Base-by-base conservation (phyloP, 2,888 invertebrate species). In the Byasa hedistus region DNA sequence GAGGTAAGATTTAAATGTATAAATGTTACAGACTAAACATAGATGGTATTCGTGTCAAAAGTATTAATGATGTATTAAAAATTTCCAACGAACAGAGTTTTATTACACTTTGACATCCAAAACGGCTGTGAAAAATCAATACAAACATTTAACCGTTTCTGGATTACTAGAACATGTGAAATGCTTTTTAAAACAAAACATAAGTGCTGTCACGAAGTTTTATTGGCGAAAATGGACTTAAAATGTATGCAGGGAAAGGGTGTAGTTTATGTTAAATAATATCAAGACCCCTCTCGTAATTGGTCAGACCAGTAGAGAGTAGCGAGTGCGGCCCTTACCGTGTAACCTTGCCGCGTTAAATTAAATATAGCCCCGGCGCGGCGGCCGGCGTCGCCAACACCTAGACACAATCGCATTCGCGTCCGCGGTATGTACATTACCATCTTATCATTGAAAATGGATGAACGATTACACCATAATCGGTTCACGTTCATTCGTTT, bases 401-500 rank as follows among this genome's bases (percentile, higher is more conserved):
- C 76, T 77, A 75, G 72, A 72, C 74, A 63, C 65, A 68, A 69
- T 71, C 72, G 72, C 70, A 73, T 73, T 73, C 73, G 70, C 73
- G 68, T 54, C 77, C 77, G 74, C 80, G 79, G 57, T 68, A 68
- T 68, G 81, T 79, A 81, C 80, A 78, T 80, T 64, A 68, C 72
- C 79, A 81, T 79, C 83, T 91, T 91, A 91, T 91, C 91, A 88
- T 84, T 86, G 81, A 91, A 90, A 89, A 91, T 91, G 91, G 83
- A 84, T 80, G 79, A 79, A 78, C 85, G 88, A 89, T 90, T 87
- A 84, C 82, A 77, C 72, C 76, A 76, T 85, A 84, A 87, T 86
- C 85, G 77, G 71, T 80, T 77, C 75, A 79, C 80, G 80, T 75
- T 75, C 73, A 80, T 76, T 72, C 77, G 76, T 77, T 77, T 81